phyloP scores from a whole-genome alignment of 1,140 invertebrate genomes.

The Elymnias hypermnestra region DNA sequence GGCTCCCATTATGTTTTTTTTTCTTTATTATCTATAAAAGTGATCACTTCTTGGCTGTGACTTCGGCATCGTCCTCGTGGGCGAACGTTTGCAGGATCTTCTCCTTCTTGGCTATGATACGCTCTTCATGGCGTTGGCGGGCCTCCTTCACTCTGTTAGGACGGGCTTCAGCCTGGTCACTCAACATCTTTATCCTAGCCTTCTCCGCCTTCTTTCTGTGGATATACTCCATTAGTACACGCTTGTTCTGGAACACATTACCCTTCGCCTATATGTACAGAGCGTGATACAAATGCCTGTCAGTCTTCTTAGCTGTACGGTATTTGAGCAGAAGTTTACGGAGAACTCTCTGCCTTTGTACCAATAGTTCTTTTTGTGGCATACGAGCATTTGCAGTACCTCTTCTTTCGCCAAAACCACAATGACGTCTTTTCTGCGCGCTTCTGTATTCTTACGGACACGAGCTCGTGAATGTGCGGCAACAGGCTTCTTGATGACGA shows the following conservation, averaged over 20 bases:
- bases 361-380: slow-evolving; percentile 99
- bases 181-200: slow-evolving; percentile 95
- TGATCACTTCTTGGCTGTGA: slow-evolving; percentile 77
- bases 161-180: slow-evolving; percentile 98
- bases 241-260: slow-evolving; percentile 99
- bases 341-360: slow-evolving; percentile 97
- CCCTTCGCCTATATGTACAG: slow-evolving; percentile 99
- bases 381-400: slow-evolving; percentile 99
- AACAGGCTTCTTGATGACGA: slow-evolving; percentile 99
- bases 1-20: slow-evolving; percentile 46
- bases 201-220: slow-evolving; percentile 99
- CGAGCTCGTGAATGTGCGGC: slow-evolving; percentile 98
- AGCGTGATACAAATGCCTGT: slow-evolving; percentile 98
- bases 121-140: slow-evolving; percentile 94
- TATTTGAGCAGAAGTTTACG: slow-evolving; percentile 97
- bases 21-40: slow-evolving; percentile 17
- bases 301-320: slow-evolving; percentile 98
- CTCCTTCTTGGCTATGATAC: slow-evolving; percentile 94
- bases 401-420: slow-evolving; percentile 98
- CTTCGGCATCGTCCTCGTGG: slow-evolving; percentile 88
- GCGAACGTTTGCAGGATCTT: slow-evolving; percentile 93
- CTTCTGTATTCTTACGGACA: slow-evolving; percentile 97
- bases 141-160: slow-evolving; percentile 97
- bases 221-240: slow-evolving; percentile 99
- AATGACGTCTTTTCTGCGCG: slow-evolving; percentile 97